These are phyloP conservation scores for Trichogramma dendrolimi DNA, from an alignment of 2,888 invertebrate genomes.

Conservation along the genomic window DNA sequence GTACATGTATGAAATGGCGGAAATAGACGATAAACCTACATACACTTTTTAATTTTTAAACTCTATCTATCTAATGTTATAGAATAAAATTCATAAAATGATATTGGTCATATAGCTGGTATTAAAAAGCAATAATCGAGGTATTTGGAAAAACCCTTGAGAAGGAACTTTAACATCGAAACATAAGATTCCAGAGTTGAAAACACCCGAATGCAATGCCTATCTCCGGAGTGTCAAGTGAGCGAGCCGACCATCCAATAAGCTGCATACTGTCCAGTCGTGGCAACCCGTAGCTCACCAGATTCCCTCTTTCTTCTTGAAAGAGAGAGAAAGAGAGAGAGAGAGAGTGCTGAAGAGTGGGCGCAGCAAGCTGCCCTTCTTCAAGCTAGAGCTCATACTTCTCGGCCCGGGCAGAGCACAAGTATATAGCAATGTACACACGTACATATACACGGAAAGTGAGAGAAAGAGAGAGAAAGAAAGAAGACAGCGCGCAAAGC, in stretches of 20 bases:
- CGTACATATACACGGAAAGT: neutral
- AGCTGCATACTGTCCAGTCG: conserved; percentile 36
- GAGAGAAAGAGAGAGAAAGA: conserved; percentile 2
- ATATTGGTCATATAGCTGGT: too few relatives aligned
- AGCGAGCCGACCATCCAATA: conserved; percentile 47
- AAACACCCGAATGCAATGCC: too few relatives aligned
- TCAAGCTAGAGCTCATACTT: neutral
- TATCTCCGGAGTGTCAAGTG: conserved; percentile 40
- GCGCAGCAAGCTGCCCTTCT: conserved; percentile 2
- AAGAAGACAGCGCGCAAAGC: conserved; percentile 5
- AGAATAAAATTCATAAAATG: too few relatives aligned
- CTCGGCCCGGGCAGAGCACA: neutral
- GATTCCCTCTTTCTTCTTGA: neutral
- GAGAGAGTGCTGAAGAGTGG: conserved; percentile 38
- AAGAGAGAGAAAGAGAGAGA: conserved; percentile 1
- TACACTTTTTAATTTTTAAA: too few relatives aligned
- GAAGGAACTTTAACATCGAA: too few relatives aligned
- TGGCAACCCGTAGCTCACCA: conserved; percentile 19
- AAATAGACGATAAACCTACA: too few relatives aligned
- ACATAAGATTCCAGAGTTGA: too few relatives aligned
- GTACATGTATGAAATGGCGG: too few relatives aligned
- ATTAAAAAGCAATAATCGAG: too few relatives aligned
- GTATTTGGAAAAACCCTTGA: too few relatives aligned
- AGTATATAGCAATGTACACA: neutral
- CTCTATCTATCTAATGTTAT: too few relatives aligned